A percentile compares a stretch with the other conserved stretches of the same genome.
These are phyloP conservation scores for Gallinago undulata DNA, from an alignment of 2,113 vertebrate species.

Conservation along the genomic window DNA sequence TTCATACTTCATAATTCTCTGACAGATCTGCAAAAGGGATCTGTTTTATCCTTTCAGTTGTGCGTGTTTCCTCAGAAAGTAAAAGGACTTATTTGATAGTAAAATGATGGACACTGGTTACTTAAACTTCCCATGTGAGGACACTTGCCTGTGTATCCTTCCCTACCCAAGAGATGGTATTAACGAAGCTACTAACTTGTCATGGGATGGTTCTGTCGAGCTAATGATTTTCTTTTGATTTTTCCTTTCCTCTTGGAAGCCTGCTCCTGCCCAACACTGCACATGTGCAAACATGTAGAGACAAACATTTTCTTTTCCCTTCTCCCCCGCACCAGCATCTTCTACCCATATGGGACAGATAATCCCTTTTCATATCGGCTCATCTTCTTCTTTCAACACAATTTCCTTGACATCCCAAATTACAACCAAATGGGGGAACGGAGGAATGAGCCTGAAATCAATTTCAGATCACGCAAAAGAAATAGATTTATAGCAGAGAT, in stretches of 20 bases:
- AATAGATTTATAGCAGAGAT: conserved; percentile 26
- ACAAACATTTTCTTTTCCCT: conserved; percentile 40
- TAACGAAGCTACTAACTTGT: not conserved
- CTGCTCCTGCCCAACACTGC: not conserved
- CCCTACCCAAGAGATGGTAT: not conserved
- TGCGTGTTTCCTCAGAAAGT: not conserved
- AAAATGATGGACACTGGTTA: not conserved
- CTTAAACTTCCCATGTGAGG: not conserved
- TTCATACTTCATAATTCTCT: not conserved
- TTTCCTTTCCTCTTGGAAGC: not conserved
- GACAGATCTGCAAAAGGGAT: not conserved
- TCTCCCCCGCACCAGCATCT: conserved; percentile 27
- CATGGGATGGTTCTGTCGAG: not conserved
- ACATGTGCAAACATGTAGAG: conserved; percentile 26
- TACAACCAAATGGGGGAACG: conserved; percentile 35
- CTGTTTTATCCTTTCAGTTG: not conserved
- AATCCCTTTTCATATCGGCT: conserved; percentile 22
- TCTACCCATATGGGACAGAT: conserved; percentile 49
- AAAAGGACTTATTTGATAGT: not conserved
- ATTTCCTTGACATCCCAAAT: conserved; percentile 56
- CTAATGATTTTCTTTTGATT: not conserved
- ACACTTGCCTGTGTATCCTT: not conserved
- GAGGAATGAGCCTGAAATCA: conserved; percentile 42
- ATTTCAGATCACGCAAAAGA: conserved; percentile 3
- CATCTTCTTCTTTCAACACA: conserved; percentile 36